Conservation (phyloP, 2,113 vertebrate species). For the Micronycteris hirsuta region DNA sequence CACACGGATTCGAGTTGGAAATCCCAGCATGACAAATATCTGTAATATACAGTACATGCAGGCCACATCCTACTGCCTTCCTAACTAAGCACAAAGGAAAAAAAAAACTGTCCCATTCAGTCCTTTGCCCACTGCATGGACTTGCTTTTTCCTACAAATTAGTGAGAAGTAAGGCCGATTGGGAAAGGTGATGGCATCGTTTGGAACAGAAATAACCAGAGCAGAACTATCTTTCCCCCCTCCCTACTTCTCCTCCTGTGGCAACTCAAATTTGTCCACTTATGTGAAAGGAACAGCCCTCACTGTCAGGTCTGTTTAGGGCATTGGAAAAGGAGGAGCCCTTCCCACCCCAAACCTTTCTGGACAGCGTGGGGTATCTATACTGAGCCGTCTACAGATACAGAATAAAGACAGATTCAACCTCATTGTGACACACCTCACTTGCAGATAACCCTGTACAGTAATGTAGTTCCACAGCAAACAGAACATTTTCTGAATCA, state of each 20-base stretch:
- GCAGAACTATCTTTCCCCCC: constrained; percentile 61
- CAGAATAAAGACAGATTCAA: constrained; percentile 55
- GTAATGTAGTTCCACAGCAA: constrained; percentile 60
- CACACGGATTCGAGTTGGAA: constrained; percentile 57
- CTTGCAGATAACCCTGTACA: constrained; percentile 64
- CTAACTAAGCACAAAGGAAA: constrained; percentile 53
- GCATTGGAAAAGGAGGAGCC: constrained; percentile 37
- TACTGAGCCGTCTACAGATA: constrained; percentile 59
- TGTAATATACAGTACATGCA: constrained; percentile 74
- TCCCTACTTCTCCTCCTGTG: constrained; percentile 42
- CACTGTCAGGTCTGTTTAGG: constrained; percentile 59
- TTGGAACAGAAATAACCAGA: constrained; percentile 72
- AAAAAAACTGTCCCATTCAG: constrained; percentile 43
- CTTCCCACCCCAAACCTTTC: constrained; percentile 48
- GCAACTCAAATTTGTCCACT: constrained; percentile 72
- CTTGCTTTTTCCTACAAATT: constrained; percentile 66
- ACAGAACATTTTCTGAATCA: constrained; percentile 67
- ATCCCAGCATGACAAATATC: constrained; percentile 72
- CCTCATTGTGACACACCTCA: constrained; percentile 66
- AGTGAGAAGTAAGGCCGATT: constrained; percentile 70
- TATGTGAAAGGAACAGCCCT: constrained; percentile 65
- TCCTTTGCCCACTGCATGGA: constrained; percentile 42
- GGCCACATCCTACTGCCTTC: constrained; percentile 68
- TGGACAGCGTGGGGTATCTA: constrained; percentile 59
- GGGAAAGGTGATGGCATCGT: constrained; percentile 65